Base-by-base conservation (phyloP, 2,113 vertebrate species). In the Rhizomys pruinosus region DNA sequence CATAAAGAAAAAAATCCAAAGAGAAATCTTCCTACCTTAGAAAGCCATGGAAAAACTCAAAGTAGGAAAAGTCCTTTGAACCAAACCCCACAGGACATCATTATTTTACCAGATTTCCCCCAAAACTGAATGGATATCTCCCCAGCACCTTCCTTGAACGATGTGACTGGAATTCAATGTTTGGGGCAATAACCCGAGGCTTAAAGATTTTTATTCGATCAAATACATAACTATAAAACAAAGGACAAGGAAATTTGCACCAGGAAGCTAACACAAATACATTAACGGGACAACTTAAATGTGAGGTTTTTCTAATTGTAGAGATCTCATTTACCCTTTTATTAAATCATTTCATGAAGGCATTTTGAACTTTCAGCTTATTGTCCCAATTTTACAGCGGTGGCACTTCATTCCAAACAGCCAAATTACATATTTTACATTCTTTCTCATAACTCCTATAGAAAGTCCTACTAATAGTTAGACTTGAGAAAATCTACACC, bases 191-290 rank as follows among this genome's bases (percentile, higher is more conserved):
- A 79, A 19, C 10, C 66, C 80, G 22, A 71, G 64, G 29, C n/a
- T 42, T 89, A 17, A 27, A 88, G 55, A 78, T 27, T 94, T 74
- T 81, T 82, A 57, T 76, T 90, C 86, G 87, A 77, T 25, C 59
- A 93, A 96, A 96, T n/a, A 72, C 8, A 10, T 44, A 89, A 84
- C 69, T 22, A 61, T 63, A 87, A 94, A 64, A 52, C n/a, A 68
- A 73, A 64, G 2, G 42, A 76, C 74, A 57, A 17, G n/a, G 64
- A 88, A 5, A 57, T 0, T 23, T 19, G 17, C 2, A 0, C 17
- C 27, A 89, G 12, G 47, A 90, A 92, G 63, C 55, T 77, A 94
- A 85, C 32, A 4, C 63, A 79, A 91, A 69, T 7, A 71, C 32
- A 27, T 59, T 91, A 93, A 84, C 2, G 59, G 17, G 11, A 52